Evolutionary conservation across 2,888 invertebrate species (phyloP).

Genomic region (Litoditis marina): DNA sequence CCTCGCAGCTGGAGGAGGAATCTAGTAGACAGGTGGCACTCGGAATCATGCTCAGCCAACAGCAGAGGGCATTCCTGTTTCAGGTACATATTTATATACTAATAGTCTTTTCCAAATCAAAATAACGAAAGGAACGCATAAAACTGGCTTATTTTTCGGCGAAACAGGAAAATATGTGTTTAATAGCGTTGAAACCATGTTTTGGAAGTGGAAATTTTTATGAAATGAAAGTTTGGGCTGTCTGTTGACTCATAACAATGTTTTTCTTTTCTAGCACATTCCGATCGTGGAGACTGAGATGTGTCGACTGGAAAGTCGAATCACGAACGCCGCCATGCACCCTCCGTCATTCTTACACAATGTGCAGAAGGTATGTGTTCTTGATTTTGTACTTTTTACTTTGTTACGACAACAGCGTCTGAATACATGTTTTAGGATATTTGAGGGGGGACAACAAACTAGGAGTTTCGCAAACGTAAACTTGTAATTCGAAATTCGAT

Average conservation of each 20-base stretch:
- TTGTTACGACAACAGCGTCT: no score
- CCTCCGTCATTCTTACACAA: conserved; percentile 42
- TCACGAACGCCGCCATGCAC: conserved; percentile 32
- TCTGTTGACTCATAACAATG: background rate
- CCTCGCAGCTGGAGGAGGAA: conserved; percentile 30
- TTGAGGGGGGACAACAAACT: no score
- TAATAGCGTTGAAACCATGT: conserved; percentile 6
- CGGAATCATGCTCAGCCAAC: conserved; percentile 23
- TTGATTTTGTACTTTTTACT: no score
- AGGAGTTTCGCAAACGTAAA: no score
- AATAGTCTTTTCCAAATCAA: no score
- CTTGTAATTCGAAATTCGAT: no score
- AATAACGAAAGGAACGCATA: background rate
- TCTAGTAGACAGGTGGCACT: conserved; percentile 22
- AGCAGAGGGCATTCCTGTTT: conserved; percentile 23
- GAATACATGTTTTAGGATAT: no score
- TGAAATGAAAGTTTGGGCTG: no score
- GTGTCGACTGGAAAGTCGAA: conserved; percentile 35
- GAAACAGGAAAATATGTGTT: no score
- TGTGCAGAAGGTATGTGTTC: conserved; percentile 32
- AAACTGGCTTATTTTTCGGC: no score
- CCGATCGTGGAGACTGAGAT: conserved; percentile 53
- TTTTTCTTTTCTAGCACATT: conserved; percentile 47
- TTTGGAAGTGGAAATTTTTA: no score
- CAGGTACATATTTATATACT: conserved; percentile 15